A percentile compares a stretch with the other conserved stretches of the same genome.
Evolutionary conservation across 2,113 vertebrate genomes (phyloP).

Genomic region (Atlantisia rogersi): DNA sequence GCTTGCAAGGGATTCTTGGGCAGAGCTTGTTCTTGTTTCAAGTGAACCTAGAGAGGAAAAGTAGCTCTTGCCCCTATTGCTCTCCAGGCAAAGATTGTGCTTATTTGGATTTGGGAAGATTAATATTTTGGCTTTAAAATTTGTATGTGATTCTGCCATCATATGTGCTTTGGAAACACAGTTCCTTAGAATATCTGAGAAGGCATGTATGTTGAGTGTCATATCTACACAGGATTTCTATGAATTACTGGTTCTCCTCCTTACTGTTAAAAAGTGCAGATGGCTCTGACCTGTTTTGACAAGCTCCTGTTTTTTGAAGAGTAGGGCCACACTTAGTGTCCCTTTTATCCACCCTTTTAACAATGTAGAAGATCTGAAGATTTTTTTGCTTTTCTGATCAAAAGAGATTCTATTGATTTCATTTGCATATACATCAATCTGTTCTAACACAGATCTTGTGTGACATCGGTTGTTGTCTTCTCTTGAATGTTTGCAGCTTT

Average conservation of each 20-base stretch:
- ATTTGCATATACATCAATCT: neutral
- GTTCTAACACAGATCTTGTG: neutral
- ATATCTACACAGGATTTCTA: neutral
- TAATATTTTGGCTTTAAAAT: neutral
- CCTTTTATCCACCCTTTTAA: neutral
- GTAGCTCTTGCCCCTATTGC: neutral
- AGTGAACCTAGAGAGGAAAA: neutral
- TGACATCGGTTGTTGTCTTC: neutral
- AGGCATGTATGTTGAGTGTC: neutral
- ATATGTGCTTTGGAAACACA: neutral
- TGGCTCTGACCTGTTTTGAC: neutral
- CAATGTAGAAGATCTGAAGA: neutral
- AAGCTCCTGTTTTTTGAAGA: neutral
- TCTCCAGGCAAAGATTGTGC: neutral
- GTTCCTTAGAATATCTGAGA: neutral
- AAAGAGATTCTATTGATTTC: neutral
- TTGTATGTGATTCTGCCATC: neutral
- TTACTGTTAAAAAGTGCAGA: neutral
- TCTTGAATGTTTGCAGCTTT: neutral
- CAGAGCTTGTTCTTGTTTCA: neutral
- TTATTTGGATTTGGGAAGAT: neutral
- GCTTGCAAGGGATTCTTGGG: neutral
- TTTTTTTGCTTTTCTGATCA: neutral
- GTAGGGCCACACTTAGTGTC: neutral
- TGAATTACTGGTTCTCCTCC: neutral